A percentile compares a stretch with the other conserved stretches of the same genome.
Evolutionary conservation across 2,797 vertebrate genomes (phyloP).

Genomic region (Hydrolagus colliei): DNA sequence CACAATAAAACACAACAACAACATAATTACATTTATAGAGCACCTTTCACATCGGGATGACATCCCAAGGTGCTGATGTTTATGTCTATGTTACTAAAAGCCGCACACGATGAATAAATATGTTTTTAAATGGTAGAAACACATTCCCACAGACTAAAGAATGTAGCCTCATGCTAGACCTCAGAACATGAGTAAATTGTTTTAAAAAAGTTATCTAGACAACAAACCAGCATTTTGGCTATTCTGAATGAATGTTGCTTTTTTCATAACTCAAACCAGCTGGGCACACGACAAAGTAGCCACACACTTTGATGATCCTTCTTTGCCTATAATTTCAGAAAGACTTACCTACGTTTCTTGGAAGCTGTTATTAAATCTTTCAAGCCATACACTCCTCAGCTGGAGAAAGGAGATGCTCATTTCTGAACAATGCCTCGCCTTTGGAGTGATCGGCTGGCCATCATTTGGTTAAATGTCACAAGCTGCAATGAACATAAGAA

Average conservation of each 20-base stretch:
- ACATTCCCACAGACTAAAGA: neutral
- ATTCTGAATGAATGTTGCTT: neutral
- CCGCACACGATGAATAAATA: neutral
- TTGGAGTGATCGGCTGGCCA: neutral
- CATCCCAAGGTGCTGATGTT: too few species aligned
- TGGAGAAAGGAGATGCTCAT: neutral
- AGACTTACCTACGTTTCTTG: conserved; percentile 1
- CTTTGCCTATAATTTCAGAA: neutral
- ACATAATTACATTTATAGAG: too few species aligned
- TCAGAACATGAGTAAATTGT: neutral
- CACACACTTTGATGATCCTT: neutral
- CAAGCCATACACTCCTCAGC: neutral
- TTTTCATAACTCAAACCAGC: neutral
- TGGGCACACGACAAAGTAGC: neutral
- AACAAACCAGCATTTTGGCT: neutral
- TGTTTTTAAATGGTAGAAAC: neutral
- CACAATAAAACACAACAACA: too few species aligned
- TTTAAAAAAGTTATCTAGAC: neutral
- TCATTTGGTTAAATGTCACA: neutral
- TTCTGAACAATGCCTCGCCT: neutral
- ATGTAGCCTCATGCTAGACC: neutral
- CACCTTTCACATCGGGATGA: too few species aligned
- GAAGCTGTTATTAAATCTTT: neutral
- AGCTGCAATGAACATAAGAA: conserved; percentile 12
- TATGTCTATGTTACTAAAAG: too few species aligned